phyloP scores from a whole-genome alignment of 2,888 invertebrate species.

The Omphaloscelis lunosa region DNA sequence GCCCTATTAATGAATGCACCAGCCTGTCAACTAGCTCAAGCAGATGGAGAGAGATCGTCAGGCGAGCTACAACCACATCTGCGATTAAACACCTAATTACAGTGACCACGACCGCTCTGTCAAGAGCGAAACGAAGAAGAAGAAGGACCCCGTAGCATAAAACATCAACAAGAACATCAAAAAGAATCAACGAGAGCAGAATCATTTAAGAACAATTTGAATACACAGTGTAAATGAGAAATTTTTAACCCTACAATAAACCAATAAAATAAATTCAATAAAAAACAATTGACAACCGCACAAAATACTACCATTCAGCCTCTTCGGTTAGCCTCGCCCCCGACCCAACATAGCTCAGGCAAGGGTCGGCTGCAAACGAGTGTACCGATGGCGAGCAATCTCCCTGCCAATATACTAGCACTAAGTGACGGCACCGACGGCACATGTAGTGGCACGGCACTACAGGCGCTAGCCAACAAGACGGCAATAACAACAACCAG shows the following conservation, averaged over 20 bases:
- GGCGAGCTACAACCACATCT: too few species aligned
- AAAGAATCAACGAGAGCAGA: too few species aligned
- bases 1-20: too few species aligned
- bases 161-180: not conserved
- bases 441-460: conserved; percentile 47
- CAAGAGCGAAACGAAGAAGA: too few species aligned
- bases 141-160: not conserved
- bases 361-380: conserved; percentile 6
- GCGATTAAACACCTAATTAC: too few species aligned
- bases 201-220: not conserved
- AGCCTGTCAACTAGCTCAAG: too few species aligned
- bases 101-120: too few species aligned
- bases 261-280: not conserved
- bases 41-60: too few species aligned
- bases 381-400: conserved; percentile 16
- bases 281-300: not conserved
- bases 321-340: not conserved
- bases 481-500: conserved; percentile 72
- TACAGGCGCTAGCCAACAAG: conserved; percentile 57
- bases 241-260: not conserved
- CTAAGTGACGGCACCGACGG: conserved; percentile 47
- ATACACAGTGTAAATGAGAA: not conserved
- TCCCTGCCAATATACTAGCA: conserved; percentile 41
- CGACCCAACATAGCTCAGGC: conserved; percentile 12
- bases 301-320: not conserved